Percentiles rank a stretch among this genome's conserved stretches.
phyloP scores from a whole-genome alignment of 2,888 invertebrate species.

The Scaptomyza tumidula region DNA sequence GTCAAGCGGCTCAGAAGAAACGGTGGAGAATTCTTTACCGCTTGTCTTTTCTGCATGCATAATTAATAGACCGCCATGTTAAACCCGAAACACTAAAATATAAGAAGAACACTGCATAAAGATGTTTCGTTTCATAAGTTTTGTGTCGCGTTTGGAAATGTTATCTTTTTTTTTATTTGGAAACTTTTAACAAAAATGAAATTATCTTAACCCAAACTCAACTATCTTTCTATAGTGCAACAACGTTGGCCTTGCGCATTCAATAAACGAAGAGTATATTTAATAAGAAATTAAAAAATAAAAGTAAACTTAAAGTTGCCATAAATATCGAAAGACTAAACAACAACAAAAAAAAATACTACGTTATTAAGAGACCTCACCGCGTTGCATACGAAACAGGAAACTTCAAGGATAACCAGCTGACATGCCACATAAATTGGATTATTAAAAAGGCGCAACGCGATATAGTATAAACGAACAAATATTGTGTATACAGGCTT shows the following conservation, averaged over 20 bases:
- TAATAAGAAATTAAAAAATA: constrained; percentile 30
- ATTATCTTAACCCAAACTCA: constrained; percentile 19
- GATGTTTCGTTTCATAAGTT: constrained; percentile 34
- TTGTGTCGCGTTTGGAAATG: constrained; percentile 26
- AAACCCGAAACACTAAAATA: constrained; percentile 40
- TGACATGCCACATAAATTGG: constrained; percentile 79
- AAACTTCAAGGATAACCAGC: constrained; percentile 77
- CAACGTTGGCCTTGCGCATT: constrained; percentile 68
- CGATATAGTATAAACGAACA: constrained; percentile 51
- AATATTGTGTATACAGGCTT: constrained; percentile 35
- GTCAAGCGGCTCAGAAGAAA: constrained; percentile 34
- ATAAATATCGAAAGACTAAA: constrained; percentile 55
- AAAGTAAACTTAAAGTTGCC: constrained; percentile 66
- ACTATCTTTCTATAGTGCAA: constrained; percentile 62
- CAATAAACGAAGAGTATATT: constrained; percentile 42
- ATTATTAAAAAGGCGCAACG: constrained; percentile 63
- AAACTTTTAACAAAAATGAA: background rate
- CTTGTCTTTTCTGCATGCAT: constrained; percentile 66
- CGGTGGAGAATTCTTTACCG: constrained; percentile 40
- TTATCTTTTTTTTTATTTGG: background rate
- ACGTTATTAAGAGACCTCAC: constrained; percentile 13
- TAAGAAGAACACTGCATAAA: constrained; percentile 52
- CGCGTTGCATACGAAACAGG: constrained; percentile 56
- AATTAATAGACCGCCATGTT: constrained; percentile 55
- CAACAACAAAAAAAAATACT: constrained; percentile 11